Conservation (phyloP, 2,888 invertebrate species). For the Tyria jacobaeae region DNA sequence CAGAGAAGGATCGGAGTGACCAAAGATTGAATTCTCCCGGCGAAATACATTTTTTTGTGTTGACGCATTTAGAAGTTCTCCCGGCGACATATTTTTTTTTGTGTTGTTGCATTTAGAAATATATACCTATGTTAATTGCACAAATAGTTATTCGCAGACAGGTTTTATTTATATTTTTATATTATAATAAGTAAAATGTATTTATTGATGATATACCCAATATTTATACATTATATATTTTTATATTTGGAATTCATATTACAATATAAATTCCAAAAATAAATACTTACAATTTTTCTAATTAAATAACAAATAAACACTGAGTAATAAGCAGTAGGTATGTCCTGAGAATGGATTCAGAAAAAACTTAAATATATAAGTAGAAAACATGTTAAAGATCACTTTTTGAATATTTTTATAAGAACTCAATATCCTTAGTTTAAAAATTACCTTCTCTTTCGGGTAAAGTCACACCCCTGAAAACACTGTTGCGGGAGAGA, state of each 20-base stretch:
- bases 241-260: too few relatives aligned
- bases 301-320: neutral
- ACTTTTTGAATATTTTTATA: neutral
- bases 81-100: neutral
- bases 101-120: neutral
- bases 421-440: neutral
- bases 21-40: constrained; percentile 10
- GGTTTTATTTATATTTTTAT: neutral
- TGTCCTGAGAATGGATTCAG: neutral
- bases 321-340: neutral
- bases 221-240: too few relatives aligned
- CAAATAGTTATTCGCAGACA: too few relatives aligned
- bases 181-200: neutral
- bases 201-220: neutral
- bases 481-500: constrained; percentile 31
- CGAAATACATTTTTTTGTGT: neutral
- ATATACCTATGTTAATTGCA: neutral
- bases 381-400: neutral
- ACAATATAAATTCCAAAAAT: neutral
- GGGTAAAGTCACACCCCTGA: constrained; percentile 1
- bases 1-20: constrained; percentile 9
- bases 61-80: neutral
- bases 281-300: neutral
- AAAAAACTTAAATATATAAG: neutral
- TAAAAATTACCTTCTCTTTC: neutral